Conservation (phyloP, 2,888 invertebrate species). For the Cataglyphis rosenhaueri region DNA sequence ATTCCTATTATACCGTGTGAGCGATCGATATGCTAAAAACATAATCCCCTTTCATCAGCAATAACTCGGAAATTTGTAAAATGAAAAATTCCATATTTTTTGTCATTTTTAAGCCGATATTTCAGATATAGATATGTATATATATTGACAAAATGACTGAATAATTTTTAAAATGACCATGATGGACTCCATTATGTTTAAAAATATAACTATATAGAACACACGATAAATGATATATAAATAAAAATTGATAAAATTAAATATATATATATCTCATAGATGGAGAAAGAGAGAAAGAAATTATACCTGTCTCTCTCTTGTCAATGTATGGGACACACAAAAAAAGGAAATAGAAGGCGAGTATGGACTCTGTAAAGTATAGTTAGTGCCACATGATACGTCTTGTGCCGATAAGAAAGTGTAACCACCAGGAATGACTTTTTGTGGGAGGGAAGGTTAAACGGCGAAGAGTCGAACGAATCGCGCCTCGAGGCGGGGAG, state of each 20-base stretch:
- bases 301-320: not conserved
- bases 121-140: not conserved
- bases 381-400: conserved; percentile 58
- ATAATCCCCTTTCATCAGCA: conserved; percentile 11
- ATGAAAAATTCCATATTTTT: conserved; percentile 26
- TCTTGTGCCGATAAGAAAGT: conserved; percentile 66
- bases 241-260: conserved; percentile 31
- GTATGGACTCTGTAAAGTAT: conserved; percentile 48
- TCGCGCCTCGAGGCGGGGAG: conserved; percentile 58
- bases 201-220: not conserved
- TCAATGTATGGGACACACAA: not conserved
- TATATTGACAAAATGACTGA: conserved; percentile 20
- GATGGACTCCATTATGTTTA: not conserved
- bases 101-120: conserved; percentile 5
- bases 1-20: not conserved
- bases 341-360: conserved; percentile 23
- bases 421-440: conserved; percentile 62
- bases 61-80: conserved; percentile 36
- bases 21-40: conserved; percentile 12
- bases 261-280: not conserved
- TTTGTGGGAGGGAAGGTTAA: conserved; percentile 54
- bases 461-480: conserved; percentile 68
- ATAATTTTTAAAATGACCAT: conserved; percentile 30
- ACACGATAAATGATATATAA: too few relatives aligned
- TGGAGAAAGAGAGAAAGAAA: not conserved